Percentiles rank a stretch among this genome's conserved stretches.
phyloP scores from a whole-genome alignment of 2,797 vertebrate genomes.

The Danio tinwini region DNA sequence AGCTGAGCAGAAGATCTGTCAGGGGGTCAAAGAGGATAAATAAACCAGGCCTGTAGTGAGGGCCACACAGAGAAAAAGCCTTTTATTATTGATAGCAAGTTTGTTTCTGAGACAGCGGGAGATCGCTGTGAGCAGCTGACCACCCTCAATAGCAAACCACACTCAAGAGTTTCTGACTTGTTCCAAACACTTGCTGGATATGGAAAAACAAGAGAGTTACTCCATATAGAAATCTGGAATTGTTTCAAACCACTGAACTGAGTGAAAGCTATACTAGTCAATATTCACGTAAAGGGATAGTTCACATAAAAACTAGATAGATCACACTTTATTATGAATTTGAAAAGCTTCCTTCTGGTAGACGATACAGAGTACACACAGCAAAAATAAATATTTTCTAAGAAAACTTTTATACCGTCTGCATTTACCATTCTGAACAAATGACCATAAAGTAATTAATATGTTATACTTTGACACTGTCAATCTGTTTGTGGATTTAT shows the following conservation, averaged over 20 bases:
- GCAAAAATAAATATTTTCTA: too few species aligned
- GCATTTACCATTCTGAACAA: too few species aligned
- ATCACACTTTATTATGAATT: too few species aligned
- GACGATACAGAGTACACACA: too few species aligned
- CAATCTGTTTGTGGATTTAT: too few species aligned
- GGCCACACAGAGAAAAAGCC: slow-evolving; percentile 57
- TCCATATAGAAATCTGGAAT: slow-evolving; percentile 20
- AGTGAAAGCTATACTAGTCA: slow-evolving; percentile 10
- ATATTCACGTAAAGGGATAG: not conserved
- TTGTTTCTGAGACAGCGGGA: slow-evolving; percentile 74
- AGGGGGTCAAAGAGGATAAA: slow-evolving; percentile 62
- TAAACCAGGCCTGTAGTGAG: slow-evolving; percentile 50
- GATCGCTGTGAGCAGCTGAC: slow-evolving; percentile 56
- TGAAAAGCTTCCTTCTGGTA: too few species aligned
- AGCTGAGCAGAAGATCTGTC: slow-evolving; percentile 45
- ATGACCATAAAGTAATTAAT: too few species aligned
- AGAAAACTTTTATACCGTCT: too few species aligned
- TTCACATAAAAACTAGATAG: too few species aligned
- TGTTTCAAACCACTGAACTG: slow-evolving; percentile 10
- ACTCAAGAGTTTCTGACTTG: slow-evolving; percentile 13
- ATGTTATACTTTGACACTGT: too few species aligned
- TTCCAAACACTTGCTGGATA: slow-evolving; percentile 17
- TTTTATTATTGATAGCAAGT: slow-evolving; percentile 64
- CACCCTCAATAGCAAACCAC: slow-evolving; percentile 37
- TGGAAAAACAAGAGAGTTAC: not conserved